Evolutionary conservation across 2,113 vertebrate species (phyloP), one percentile per base, ranked within the genome.

Genomic region (Aphyosemion australe): DNA sequence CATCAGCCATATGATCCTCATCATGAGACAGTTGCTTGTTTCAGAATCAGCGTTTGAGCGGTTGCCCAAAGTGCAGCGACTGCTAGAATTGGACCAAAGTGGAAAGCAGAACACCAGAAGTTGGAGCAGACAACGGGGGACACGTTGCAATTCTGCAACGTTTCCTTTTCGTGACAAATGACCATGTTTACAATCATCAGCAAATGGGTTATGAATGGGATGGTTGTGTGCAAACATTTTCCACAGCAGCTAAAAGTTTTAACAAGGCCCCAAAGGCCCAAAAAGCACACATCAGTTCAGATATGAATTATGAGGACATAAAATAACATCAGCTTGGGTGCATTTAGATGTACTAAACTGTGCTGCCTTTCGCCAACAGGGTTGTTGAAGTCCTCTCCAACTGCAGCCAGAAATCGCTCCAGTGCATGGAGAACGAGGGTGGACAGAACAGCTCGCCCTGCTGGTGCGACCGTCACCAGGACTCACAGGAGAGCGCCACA

Each of bases 401-500:
- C 63, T 11, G 31, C 63, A 7, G 53, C 42, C 56, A 80, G 73
- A 79, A 75, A 64, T 32, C 71, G 72, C 37, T 65, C 80, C 0
- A 37, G 69, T 13, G 55, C 67, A 6, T 61, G 56, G 21, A 65
- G 79, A 13, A 58, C 76, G 84, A 93, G 94, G 59, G 85, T 91
- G 73, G 52, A 59, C 88, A 42, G 93, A 88, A 1, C 39, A 4
- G 51, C 89, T 65, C 92, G 66, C 14, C 72, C 93, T 34, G 78
- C 91, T 2, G 86, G 89, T 0, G 76, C 87, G 55, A 91, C 70
- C 18, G 73, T 84, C 10, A 64, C 92, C 0, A 72, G 92, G 55
- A 79, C 91, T 32, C 92, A 93, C 11, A 92, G 93, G 89, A 95
- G 92, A 71, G 82, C 94, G 0, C 92, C 94, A 46, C 91, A 92